Conservation (phyloP, 2,888 invertebrate species). For the Cephus sareptanus region DNA sequence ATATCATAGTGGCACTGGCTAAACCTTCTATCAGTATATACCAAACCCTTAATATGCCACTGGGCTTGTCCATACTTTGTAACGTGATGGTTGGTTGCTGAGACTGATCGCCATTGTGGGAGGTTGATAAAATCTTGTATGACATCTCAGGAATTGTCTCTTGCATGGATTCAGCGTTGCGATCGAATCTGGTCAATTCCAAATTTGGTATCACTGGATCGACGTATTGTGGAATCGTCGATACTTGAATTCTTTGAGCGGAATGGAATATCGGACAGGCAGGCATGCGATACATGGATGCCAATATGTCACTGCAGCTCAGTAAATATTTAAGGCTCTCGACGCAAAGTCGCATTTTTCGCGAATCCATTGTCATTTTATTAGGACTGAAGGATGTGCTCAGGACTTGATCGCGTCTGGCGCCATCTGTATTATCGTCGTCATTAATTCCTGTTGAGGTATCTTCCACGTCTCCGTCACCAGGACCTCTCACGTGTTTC, state of each 20-base stretch:
- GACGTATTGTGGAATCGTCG: constrained; percentile 82
- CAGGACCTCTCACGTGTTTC: constrained; percentile 80
- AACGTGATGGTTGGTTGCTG: constrained; percentile 68
- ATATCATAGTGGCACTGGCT: constrained; percentile 83
- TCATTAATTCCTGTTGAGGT: background rate
- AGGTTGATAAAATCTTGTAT: constrained; percentile 72
- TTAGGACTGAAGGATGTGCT: background rate
- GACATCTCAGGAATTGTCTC: constrained; percentile 76
- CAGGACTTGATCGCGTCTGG: constrained; percentile 30
- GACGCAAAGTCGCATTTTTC: constrained; percentile 71
- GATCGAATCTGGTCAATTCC: constrained; percentile 76
- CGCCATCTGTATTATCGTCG: constrained; percentile 36
- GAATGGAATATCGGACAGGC: constrained; percentile 93
- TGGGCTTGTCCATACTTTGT: constrained; percentile 79
- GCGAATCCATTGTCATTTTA: constrained; percentile 32
- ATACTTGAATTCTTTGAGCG: constrained; percentile 84
- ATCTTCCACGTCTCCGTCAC: constrained; percentile 69
- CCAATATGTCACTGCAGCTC: constrained; percentile 87
- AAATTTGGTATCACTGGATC: constrained; percentile 87
- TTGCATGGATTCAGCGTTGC: constrained; percentile 71
- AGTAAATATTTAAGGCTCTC: constrained; percentile 87
- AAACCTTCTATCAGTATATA: constrained; percentile 89
- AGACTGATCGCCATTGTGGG: constrained; percentile 67
- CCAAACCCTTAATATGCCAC: constrained; percentile 90
- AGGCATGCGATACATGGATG: constrained; percentile 95